Conservation (phyloP, 2,888 invertebrate genomes). For the Agrochola lota region DNA sequence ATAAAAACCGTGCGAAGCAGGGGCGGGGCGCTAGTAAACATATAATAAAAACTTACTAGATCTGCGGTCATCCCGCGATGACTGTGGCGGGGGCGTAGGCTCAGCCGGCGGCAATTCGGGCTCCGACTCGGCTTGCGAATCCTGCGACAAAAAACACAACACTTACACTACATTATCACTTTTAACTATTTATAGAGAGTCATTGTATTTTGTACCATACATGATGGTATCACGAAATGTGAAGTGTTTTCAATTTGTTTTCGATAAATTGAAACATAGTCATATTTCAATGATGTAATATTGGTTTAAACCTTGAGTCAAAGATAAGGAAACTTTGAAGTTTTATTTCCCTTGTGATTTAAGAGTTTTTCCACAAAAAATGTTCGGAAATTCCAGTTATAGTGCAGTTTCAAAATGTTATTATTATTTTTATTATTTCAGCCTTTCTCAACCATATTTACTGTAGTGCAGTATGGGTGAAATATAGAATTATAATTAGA, state of each 20-base stretch:
- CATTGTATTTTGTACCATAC: background rate
- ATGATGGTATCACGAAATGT: slow-evolving; percentile 4
- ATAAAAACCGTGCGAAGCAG: background rate
- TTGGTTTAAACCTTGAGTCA: background rate
- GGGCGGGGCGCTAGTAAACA: no score
- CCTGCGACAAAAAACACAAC: slow-evolving; percentile 82
- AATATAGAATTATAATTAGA: no score
- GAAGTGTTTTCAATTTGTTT: slow-evolving; percentile 31
- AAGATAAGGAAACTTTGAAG: slow-evolving; percentile 38
- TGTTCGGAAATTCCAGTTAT: background rate
- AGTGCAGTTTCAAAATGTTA: background rate
- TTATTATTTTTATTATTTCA: background rate
- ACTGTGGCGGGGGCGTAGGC: slow-evolving; percentile 66
- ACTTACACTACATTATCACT: slow-evolving; percentile 55
- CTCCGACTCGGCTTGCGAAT: slow-evolving; percentile 87
- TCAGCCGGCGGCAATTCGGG: slow-evolving; percentile 86
- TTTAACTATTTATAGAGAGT: background rate
- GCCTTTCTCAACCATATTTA: background rate
- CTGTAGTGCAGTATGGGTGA: background rate
- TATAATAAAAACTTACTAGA: slow-evolving; percentile 64
- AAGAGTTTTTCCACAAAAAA: background rate
- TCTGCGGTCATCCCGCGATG: slow-evolving; percentile 69
- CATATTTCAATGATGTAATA: slow-evolving; percentile 1
- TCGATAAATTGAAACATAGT: slow-evolving; percentile 32
- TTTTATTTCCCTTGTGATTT: slow-evolving; percentile 23